Evolutionary conservation across 2,888 invertebrate species (phyloP).

Genomic region (Chrysomela aeneicollis): DNA sequence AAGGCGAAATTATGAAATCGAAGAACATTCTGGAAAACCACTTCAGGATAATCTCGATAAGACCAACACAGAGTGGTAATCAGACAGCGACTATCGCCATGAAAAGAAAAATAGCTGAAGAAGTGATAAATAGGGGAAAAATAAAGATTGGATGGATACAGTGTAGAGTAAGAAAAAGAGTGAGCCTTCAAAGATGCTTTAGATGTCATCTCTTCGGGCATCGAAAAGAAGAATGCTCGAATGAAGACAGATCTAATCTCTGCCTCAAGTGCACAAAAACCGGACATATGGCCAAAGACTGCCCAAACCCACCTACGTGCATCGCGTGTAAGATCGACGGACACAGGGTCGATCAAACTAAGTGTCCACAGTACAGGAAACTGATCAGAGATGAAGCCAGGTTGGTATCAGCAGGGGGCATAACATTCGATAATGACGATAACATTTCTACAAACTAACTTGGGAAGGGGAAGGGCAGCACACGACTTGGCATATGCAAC

Average conservation of each 20-base stretch:
- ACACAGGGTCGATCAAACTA: constrained; percentile 14
- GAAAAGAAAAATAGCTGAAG: background rate
- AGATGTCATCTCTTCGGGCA: constrained; percentile 20
- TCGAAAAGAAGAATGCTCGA: background rate
- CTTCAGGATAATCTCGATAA: constrained; percentile 17
- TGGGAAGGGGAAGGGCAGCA: too few species aligned
- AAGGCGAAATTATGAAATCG: background rate
- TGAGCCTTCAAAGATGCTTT: background rate
- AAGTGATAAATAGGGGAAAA: background rate
- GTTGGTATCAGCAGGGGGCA: too few species aligned
- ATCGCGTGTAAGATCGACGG: constrained; percentile 5
- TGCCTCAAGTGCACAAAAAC: constrained; percentile 20
- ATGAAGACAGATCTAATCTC: background rate
- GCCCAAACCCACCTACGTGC: constrained; percentile 12
- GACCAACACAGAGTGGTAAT: constrained; percentile 10
- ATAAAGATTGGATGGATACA: constrained; percentile 3
- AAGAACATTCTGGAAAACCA: constrained; percentile 3
- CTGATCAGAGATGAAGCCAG: background rate
- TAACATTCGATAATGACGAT: too few species aligned
- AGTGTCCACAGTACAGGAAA: background rate
- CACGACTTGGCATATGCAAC: background rate
- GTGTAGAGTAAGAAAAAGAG: constrained; percentile 1
- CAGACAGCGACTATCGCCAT: constrained; percentile 1
- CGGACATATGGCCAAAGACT: constrained; percentile 20
- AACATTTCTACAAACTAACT: too few species aligned